Percentiles rank a stretch among this genome's conserved stretches.
Evolutionary conservation across 1,140 invertebrate species (phyloP).

Genomic region (Pygmarrhopalites habei): DNA sequence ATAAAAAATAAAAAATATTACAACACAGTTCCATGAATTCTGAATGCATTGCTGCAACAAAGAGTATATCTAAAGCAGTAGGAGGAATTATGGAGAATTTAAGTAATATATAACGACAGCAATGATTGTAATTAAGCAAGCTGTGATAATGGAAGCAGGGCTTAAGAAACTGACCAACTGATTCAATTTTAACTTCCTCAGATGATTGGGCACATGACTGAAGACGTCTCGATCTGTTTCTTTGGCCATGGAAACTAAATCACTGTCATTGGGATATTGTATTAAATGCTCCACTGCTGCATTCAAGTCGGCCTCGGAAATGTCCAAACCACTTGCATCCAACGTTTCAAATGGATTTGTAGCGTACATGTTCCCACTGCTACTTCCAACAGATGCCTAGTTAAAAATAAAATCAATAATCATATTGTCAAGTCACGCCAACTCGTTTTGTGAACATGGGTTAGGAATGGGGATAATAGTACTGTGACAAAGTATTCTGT

Average conservation of each 20-base stretch:
- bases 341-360: conserved; percentile 35
- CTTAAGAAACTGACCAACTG: conserved; percentile 53
- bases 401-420: not conserved
- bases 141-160: not conserved
- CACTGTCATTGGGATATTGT: conserved; percentile 50
- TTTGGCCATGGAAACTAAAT: conserved; percentile 68
- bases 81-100: not conserved
- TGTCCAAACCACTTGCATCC: conserved; percentile 13
- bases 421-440: not conserved
- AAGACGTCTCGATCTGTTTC: conserved; percentile 68
- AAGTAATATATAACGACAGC: not conserved
- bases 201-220: conserved; percentile 52
- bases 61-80: not conserved
- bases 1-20: not conserved
- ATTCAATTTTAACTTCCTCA: conserved; percentile 60
- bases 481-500: too few relatives aligned
- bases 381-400: conserved; percentile 2
- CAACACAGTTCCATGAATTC: not conserved
- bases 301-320: conserved; percentile 41
- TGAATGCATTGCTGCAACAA: not conserved
- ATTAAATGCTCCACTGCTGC: conserved; percentile 44
- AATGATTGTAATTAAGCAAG: not conserved
- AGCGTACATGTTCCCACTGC: conserved; percentile 1
- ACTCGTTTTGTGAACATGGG: not conserved
- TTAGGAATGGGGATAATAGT: too few relatives aligned